phyloP scores from a whole-genome alignment of 2,888 invertebrate genomes.

The Clusia tigrina region DNA sequence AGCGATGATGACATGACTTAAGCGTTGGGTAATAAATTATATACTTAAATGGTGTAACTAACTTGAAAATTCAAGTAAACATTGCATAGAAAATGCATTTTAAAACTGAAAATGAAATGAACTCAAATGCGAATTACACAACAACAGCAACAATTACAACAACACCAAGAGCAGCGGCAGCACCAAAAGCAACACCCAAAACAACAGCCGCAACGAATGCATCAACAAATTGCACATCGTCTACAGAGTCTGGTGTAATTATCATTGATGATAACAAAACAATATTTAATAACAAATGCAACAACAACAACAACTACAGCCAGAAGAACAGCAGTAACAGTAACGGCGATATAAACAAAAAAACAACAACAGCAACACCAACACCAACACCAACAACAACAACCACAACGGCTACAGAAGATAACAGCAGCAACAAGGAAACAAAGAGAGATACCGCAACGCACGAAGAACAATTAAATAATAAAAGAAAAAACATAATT shows the following conservation, averaged over 20 bases:
- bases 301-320: conserved; percentile 24
- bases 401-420: conserved; percentile 17
- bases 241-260: conserved; percentile 60
- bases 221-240: conserved; percentile 48
- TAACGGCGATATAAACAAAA: no score
- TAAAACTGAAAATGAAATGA: conserved; percentile 46
- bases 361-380: conserved; percentile 17
- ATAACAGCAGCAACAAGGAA: conserved; percentile 25
- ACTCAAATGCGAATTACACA: conserved; percentile 28
- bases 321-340: conserved; percentile 9
- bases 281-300: conserved; percentile 29
- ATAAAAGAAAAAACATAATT: conserved; percentile 22
- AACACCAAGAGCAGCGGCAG: conserved; percentile 14
- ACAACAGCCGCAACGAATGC: conserved; percentile 19
- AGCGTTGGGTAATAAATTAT: no score
- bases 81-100: conserved; percentile 44
- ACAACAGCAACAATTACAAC: conserved; percentile 16
- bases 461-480: conserved; percentile 12
- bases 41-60: no score
- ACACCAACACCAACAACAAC: conserved; percentile 18
- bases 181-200: conserved; percentile 18
- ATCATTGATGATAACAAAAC: conserved; percentile 52
- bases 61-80: no score
- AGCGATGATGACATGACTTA: no score
- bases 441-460: conserved; percentile 5